Conservation (phyloP, 2,888 invertebrate species). For the Machimus atricapillus region DNA sequence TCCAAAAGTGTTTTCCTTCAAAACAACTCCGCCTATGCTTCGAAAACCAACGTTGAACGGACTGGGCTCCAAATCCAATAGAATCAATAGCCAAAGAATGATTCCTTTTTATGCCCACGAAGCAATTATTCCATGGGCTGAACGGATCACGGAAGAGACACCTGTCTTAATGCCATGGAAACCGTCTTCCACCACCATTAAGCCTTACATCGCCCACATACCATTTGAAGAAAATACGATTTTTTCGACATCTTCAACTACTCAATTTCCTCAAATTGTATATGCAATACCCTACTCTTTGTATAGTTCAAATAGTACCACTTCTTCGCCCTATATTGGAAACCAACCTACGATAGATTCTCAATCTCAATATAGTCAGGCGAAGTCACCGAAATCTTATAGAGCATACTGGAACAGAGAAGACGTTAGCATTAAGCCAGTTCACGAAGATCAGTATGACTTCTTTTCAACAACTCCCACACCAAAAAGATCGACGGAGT, state of each 20-base stretch:
- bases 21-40: slow-evolving; percentile 53
- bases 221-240: neutral
- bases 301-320: neutral
- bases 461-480: neutral
- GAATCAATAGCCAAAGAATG: slow-evolving; percentile 44
- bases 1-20: slow-evolving; percentile 55
- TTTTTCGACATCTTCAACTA: neutral
- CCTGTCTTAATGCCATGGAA: neutral
- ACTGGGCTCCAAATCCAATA: neutral
- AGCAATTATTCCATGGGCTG: slow-evolving; percentile 51
- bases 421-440: slow-evolving; percentile 3
- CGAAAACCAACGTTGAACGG: slow-evolving; percentile 39
- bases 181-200: neutral
- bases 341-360: neutral
- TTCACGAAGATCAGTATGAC: neutral
- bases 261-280: slow-evolving; percentile 7
- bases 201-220: neutral
- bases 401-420: slow-evolving; percentile 19
- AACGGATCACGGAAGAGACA: neutral
- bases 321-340: neutral
- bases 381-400: neutral
- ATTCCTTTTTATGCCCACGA: slow-evolving; percentile 60
- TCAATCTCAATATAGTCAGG: neutral
- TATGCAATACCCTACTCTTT: slow-evolving; percentile 29
- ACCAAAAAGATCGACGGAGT: neutral